phyloP scores from a whole-genome alignment of 2,888 invertebrate genomes.

The Dasysyrphus albostriatus region DNA sequence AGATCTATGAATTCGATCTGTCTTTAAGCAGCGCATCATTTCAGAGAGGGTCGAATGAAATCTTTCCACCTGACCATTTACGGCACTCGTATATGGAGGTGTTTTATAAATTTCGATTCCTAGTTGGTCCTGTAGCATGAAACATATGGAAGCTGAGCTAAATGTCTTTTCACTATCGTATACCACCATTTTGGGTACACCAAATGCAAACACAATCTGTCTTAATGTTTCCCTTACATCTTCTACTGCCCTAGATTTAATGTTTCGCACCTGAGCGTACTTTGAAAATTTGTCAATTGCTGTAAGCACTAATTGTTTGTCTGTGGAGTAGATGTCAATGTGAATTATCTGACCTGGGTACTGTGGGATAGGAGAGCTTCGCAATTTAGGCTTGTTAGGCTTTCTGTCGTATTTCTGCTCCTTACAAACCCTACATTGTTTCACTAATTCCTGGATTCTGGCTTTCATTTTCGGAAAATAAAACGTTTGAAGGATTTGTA shows the following conservation, averaged over 20 bases:
- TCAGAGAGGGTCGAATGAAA: background rate
- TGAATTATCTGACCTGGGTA: constrained; percentile 48
- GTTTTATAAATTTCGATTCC: constrained; percentile 12
- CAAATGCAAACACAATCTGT: constrained; percentile 34
- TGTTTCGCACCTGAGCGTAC: background rate
- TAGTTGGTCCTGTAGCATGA: too few species aligned
- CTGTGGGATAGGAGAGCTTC: constrained; percentile 34
- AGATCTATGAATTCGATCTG: background rate
- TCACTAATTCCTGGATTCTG: constrained; percentile 42
- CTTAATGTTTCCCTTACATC: constrained; percentile 29
- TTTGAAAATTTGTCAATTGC: constrained; percentile 34
- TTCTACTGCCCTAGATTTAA: constrained; percentile 28
- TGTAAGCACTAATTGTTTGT: constrained; percentile 25
- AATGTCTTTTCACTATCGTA: constrained; percentile 57
- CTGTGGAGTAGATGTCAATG: constrained; percentile 22
- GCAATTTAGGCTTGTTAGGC: constrained; percentile 36
- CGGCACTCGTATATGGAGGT: constrained; percentile 39
- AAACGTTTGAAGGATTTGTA: constrained; percentile 54
- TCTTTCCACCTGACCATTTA: constrained; percentile 62
- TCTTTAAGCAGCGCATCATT: background rate
- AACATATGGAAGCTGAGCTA: constrained; percentile 33
- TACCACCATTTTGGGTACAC: constrained; percentile 42
- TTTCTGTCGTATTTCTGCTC: constrained; percentile 63
- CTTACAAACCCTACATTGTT: constrained; percentile 60
- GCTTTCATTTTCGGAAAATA: constrained; percentile 63